phyloP scores from a whole-genome alignment of 2,797 vertebrate genomes.

The Malurus leucopterus region DNA sequence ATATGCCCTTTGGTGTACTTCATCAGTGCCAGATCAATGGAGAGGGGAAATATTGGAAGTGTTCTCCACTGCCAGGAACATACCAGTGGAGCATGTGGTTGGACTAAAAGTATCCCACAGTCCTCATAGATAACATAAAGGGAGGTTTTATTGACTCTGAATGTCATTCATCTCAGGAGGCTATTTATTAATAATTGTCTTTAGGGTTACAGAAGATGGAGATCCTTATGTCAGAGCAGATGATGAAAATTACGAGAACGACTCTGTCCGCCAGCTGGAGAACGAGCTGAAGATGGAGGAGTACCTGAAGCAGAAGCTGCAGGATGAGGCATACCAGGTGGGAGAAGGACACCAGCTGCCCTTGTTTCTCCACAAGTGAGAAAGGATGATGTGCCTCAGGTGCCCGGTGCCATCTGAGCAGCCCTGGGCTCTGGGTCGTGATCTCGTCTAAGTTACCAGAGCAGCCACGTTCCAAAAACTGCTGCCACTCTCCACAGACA shows the following conservation, averaged over 20 bases:
- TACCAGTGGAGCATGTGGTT: neutral
- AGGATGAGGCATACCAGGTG: slow-evolving; percentile 91
- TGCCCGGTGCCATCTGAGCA: neutral
- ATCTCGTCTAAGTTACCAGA: neutral
- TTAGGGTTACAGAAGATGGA: slow-evolving; percentile 77
- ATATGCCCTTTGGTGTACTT: neutral
- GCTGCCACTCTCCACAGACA: neutral
- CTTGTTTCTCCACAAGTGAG: neutral
- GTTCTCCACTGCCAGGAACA: neutral
- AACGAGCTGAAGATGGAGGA: slow-evolving; percentile 89
- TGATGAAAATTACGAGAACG: slow-evolving; percentile 85
- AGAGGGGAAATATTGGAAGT: neutral
- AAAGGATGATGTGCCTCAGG: neutral
- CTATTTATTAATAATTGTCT: slow-evolving; percentile 57
- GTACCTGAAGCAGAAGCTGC: slow-evolving; percentile 86
- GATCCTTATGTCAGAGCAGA: slow-evolving; percentile 76
- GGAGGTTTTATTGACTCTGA: neutral
- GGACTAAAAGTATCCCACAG: neutral
- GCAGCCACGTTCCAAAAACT: neutral
- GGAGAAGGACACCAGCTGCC: neutral
- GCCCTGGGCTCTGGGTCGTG: neutral
- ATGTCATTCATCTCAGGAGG: slow-evolving; percentile 22
- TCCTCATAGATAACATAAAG: neutral
- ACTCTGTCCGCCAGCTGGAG: slow-evolving; percentile 89
- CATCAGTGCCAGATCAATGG: neutral